These are phyloP conservation scores for Acrocephalus arundinaceus DNA, from an alignment of 2,113 vertebrate genomes.

Conservation along the genomic window DNA sequence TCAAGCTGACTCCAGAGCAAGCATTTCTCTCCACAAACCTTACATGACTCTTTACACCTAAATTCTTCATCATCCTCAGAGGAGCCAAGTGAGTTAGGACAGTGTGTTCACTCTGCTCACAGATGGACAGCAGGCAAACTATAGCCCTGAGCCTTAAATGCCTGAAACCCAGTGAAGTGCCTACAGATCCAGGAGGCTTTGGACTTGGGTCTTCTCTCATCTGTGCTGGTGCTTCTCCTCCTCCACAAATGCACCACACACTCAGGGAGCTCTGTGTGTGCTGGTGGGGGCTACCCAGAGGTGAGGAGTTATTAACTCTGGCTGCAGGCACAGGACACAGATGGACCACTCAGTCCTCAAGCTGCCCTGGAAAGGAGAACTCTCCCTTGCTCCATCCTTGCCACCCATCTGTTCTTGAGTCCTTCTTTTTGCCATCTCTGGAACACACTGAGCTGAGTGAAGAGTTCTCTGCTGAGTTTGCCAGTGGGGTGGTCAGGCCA, in stretches of 20 bases:
- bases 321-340: not conserved
- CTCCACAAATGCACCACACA: not conserved
- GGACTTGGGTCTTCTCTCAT: not conserved
- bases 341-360: not conserved
- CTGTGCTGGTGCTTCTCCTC: not conserved
- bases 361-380: not conserved
- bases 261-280: not conserved
- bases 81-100: not conserved
- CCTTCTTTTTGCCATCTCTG: not conserved
- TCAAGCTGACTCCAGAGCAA: not conserved
- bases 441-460: not conserved
- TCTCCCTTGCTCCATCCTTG: not conserved
- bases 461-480: not conserved
- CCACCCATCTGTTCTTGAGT: not conserved
- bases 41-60: not conserved
- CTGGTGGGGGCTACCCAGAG: not conserved
- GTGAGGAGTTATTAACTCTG: not conserved
- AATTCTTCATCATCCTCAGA: not conserved
- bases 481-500: not conserved
- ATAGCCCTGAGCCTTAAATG: not conserved
- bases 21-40: not conserved
- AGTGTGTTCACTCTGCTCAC: not conserved
- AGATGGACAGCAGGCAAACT: not conserved
- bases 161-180: not conserved
- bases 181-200: not conserved